These are phyloP conservation scores for Pampus argenteus DNA, from an alignment of 2,797 vertebrate genomes.

Conservation along the genomic window DNA sequence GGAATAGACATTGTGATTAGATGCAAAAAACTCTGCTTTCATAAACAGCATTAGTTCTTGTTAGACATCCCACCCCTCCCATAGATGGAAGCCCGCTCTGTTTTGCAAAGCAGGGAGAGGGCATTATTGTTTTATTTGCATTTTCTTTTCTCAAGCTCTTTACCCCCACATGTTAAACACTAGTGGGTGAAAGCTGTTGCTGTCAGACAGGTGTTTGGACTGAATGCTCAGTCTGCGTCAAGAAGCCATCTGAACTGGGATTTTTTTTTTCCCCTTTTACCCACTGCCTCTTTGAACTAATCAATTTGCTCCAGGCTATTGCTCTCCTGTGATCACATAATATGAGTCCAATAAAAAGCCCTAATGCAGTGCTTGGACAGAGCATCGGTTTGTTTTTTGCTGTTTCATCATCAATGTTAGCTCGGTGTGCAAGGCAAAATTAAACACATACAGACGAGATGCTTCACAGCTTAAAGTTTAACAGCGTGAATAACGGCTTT, in stretches of 20 bases:
- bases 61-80: constrained; percentile 83
- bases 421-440: constrained; percentile 35
- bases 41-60: constrained; percentile 93
- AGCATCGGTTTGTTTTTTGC: constrained; percentile 57
- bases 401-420: constrained; percentile 56
- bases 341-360: constrained; percentile 64
- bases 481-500: neutral
- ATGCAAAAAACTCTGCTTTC: constrained; percentile 92
- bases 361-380: constrained; percentile 54
- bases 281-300: constrained; percentile 66
- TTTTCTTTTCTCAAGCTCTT: constrained; percentile 65
- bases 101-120: constrained; percentile 71
- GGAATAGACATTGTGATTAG: constrained; percentile 94
- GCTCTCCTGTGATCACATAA: constrained; percentile 67
- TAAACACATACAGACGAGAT: constrained; percentile 38
- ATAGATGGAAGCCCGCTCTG: constrained; percentile 75
- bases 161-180: constrained; percentile 63
- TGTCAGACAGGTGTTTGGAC: constrained; percentile 68
- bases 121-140: constrained; percentile 72
- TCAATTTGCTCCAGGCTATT: constrained; percentile 66
- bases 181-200: constrained; percentile 56
- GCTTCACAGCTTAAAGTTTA: constrained; percentile 26
- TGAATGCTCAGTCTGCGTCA: constrained; percentile 28
- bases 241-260: constrained; percentile 38
- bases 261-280: constrained; percentile 21